Evolutionary conservation across 1,140 invertebrate genomes (phyloP).

Genomic region (Calliphora vicina): DNA sequence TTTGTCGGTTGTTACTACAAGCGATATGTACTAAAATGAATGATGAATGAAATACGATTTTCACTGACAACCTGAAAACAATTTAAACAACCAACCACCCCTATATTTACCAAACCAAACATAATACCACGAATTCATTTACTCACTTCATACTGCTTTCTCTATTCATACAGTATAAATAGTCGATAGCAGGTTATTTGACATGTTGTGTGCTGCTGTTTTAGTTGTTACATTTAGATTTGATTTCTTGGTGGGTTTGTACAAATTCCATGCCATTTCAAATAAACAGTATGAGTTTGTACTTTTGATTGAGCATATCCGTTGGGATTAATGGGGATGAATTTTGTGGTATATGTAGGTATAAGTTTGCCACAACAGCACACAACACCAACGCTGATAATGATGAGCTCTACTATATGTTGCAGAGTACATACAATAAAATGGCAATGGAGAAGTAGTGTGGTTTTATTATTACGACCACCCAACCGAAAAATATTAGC

Average conservation of each 20-base stretch:
- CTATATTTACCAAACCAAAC: neutral
- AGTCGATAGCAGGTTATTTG: neutral
- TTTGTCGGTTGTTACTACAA: conserved; percentile 3
- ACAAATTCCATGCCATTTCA: neutral
- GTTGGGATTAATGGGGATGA: conserved; percentile 59
- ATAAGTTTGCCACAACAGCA: conserved; percentile 7
- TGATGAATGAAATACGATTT: conserved; percentile 62
- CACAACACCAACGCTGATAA: neutral
- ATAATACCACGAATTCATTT: too few species aligned
- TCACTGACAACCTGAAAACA: conserved; percentile 46
- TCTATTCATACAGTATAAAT: neutral
- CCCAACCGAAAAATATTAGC: conserved; percentile 62
- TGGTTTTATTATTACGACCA: conserved; percentile 41
- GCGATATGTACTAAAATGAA: conserved; percentile 36
- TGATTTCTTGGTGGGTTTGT: conserved; percentile 21
- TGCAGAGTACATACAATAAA: neutral
- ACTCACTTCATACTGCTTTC: too few species aligned
- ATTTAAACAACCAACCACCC: conserved; percentile 26
- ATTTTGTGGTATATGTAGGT: conserved; percentile 40
- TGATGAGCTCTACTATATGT: conserved; percentile 2
- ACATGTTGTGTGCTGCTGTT: neutral
- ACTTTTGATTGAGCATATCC: conserved; percentile 63
- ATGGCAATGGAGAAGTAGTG: neutral
- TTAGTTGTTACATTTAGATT: conserved; percentile 7
- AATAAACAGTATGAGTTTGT: conserved; percentile 40